Percentiles rank a stretch among this genome's conserved stretches.
phyloP scores from a whole-genome alignment of 2,113 vertebrate genomes.

The Gadus macrocephalus region DNA sequence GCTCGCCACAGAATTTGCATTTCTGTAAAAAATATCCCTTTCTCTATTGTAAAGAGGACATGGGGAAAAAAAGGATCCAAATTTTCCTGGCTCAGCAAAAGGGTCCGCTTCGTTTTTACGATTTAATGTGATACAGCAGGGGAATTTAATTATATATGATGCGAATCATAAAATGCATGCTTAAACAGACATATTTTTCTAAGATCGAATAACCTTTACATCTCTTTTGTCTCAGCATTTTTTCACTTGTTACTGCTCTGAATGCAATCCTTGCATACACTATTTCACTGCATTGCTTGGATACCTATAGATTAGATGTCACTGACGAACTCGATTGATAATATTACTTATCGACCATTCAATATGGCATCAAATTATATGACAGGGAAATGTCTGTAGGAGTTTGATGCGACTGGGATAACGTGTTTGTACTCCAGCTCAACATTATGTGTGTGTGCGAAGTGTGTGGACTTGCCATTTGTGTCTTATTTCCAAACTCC shows the following conservation, averaged over 20 bases:
- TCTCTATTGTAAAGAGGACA: conserved; percentile 32
- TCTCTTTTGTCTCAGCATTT: conserved; percentile 37
- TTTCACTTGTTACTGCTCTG: conserved; percentile 6
- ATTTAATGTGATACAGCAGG: conserved; percentile 47
- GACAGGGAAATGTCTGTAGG: no score
- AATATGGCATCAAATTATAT: no score
- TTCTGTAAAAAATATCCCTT: neutral
- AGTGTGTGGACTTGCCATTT: no score
- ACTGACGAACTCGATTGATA: no score
- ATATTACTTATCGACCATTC: no score
- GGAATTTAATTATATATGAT: conserved; percentile 56
- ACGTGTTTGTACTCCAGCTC: no score
- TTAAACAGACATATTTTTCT: conserved; percentile 51
- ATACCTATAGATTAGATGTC: no score
- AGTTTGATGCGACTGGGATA: no score
- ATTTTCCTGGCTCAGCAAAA: conserved; percentile 47
- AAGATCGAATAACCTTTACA: conserved; percentile 43
- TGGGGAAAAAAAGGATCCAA: conserved; percentile 40
- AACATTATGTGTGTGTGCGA: no score
- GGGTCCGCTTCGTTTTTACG: conserved; percentile 33
- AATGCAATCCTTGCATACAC: neutral
- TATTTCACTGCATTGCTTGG: neutral
- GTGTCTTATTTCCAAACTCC: no score
- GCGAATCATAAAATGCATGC: conserved; percentile 46
- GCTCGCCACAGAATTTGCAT: neutral